Evolutionary conservation across 2,113 vertebrate genomes (phyloP).

Genomic region (Alaudala cheleensis): DNA sequence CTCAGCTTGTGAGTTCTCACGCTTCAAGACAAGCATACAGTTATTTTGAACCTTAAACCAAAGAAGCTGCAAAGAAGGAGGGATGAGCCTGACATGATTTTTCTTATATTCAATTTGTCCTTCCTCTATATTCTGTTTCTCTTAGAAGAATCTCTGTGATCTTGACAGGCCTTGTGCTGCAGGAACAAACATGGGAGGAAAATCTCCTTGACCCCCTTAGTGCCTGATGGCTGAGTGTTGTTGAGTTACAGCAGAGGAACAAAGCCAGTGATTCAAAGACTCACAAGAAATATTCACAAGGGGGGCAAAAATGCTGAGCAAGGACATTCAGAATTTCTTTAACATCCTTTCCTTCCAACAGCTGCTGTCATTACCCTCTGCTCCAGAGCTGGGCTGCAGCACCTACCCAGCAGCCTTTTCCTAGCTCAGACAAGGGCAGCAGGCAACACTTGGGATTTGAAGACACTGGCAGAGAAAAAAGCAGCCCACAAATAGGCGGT

Average conservation of each 20-base stretch:
- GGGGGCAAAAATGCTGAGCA: neutral
- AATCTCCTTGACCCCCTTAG: neutral
- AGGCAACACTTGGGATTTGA: neutral
- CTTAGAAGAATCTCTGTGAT: neutral
- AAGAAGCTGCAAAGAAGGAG: neutral
- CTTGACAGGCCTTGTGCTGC: neutral
- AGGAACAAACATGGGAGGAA: neutral
- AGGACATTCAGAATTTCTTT: neutral
- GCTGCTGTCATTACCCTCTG: neutral
- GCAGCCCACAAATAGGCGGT: conserved; percentile 3
- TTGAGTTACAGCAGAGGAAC: neutral
- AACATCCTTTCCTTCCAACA: neutral
- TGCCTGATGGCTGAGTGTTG: neutral
- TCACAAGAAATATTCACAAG: neutral
- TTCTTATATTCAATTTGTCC: neutral
- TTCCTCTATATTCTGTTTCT: neutral
- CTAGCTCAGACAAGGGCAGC: neutral
- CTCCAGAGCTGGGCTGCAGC: neutral
- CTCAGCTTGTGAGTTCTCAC: neutral
- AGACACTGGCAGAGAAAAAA: neutral
- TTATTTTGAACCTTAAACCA: neutral
- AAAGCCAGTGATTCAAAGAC: neutral
- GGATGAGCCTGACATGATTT: neutral
- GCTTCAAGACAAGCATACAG: neutral
- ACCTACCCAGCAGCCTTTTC: neutral